Conservation (phyloP, 2,888 invertebrate species). For the Coenonympha glycerion region DNA sequence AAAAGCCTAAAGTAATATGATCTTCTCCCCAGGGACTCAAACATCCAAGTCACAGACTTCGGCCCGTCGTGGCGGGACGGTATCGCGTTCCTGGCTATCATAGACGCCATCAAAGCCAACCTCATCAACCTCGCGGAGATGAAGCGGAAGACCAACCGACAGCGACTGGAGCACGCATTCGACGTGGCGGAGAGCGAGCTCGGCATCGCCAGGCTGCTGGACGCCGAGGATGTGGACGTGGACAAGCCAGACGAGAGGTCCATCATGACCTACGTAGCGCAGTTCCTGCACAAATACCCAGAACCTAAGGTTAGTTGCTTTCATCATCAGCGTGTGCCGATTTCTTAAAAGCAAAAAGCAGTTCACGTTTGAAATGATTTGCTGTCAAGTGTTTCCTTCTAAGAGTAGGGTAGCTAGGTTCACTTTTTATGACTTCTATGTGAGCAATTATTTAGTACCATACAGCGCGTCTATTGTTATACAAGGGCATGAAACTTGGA, state of each 20-base stretch:
- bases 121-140: slow-evolving; percentile 91
- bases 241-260: slow-evolving; percentile 97
- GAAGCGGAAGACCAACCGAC: slow-evolving; percentile 82
- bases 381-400: too few species aligned
- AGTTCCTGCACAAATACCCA: slow-evolving; percentile 96
- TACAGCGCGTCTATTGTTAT: too few species aligned
- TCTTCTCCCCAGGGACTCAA: slow-evolving; percentile 79
- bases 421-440: too few species aligned
- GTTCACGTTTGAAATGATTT: too few species aligned
- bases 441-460: too few species aligned
- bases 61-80: slow-evolving; percentile 98
- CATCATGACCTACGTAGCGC: slow-evolving; percentile 98
- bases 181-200: slow-evolving; percentile 92
- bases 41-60: slow-evolving; percentile 93
- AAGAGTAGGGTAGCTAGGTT: too few species aligned
- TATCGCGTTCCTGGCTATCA: slow-evolving; percentile 94
- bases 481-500: too few species aligned
- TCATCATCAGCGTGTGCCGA: too few species aligned
- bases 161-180: slow-evolving; percentile 93
- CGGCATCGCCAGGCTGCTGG: slow-evolving; percentile 92
- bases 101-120: slow-evolving; percentile 95
- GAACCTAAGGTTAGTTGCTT: slow-evolving; percentile 80
- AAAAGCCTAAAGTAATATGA: not conserved
- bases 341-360: too few species aligned
- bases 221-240: slow-evolving; percentile 97